phyloP scores from a whole-genome alignment of 1,140 invertebrate genomes.

The Diploscapter pachys region DNA sequence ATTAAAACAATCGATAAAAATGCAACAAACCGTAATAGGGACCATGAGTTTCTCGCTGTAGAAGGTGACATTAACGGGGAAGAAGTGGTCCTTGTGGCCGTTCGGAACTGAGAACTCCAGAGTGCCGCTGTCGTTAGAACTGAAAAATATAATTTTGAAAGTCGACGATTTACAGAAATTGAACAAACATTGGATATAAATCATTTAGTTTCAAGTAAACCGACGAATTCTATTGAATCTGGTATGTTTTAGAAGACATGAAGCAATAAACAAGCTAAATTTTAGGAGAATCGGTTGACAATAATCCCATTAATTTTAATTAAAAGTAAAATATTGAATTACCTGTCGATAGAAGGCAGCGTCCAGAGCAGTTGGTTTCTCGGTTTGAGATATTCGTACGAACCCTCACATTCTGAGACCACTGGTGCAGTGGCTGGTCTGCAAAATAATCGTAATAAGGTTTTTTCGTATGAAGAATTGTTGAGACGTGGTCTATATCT shows the following conservation, averaged over 20 bases:
- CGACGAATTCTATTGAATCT: too few relatives aligned
- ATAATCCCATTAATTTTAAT: too few relatives aligned
- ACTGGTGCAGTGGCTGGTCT: slow-evolving; percentile 69
- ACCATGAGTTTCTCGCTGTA: slow-evolving; percentile 80
- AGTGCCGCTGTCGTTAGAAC: slow-evolving; percentile 68
- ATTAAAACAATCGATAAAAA: too few relatives aligned
- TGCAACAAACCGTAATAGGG: slow-evolving; percentile 39
- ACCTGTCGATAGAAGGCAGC: slow-evolving; percentile 79
- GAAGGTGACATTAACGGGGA: slow-evolving; percentile 84
- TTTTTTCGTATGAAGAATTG: not conserved
- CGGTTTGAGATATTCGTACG: slow-evolving; percentile 79
- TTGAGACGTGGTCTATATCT: not conserved
- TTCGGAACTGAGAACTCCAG: slow-evolving; percentile 80
- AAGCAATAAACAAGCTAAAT: too few relatives aligned
- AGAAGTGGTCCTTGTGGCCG: slow-evolving; percentile 83
- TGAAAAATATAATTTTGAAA: not conserved
- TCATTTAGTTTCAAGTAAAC: too few relatives aligned
- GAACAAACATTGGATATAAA: too few relatives aligned
- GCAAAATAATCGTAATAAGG: slow-evolving; percentile 45
- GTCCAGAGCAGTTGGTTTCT: slow-evolving; percentile 81
- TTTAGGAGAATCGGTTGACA: too few relatives aligned
- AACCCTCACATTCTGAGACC: slow-evolving; percentile 88
- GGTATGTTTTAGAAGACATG: too few relatives aligned
- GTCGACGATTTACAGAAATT: too few relatives aligned
- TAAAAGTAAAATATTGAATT: too few relatives aligned